A percentile compares a stretch with the other conserved stretches of the same genome.
phyloP scores from a whole-genome alignment of 2,797 vertebrate species.

The Siniperca scherzeri region DNA sequence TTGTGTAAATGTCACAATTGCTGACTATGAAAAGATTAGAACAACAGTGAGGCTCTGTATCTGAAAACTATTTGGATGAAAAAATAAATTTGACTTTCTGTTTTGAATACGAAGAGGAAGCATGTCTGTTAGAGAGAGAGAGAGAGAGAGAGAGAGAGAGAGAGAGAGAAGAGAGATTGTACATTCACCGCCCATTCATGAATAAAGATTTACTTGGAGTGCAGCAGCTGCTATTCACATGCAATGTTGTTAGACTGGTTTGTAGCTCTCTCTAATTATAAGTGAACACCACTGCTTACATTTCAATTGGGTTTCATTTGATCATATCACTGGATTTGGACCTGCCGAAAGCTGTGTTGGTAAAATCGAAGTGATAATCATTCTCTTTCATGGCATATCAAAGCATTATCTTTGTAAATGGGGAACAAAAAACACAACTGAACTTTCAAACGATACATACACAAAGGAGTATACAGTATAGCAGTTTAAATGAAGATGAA shows the following conservation, averaged over 20 bases:
- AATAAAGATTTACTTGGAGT: constrained; percentile 74
- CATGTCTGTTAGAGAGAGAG: background rate
- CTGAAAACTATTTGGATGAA: constrained; percentile 43
- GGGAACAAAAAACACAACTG: constrained; percentile 11
- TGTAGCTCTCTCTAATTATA: constrained; percentile 69
- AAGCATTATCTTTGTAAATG: constrained; percentile 14
- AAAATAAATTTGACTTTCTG: constrained; percentile 31
- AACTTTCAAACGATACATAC: background rate
- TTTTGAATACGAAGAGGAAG: constrained; percentile 30
- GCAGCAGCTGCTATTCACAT: constrained; percentile 75
- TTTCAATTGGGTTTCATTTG: constrained; percentile 54
- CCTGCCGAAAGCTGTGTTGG: background rate
- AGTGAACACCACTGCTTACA: constrained; percentile 58
- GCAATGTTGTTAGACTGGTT: constrained; percentile 68
- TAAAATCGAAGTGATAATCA: constrained; percentile 16
- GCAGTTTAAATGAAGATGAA: background rate
- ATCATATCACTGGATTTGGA: constrained; percentile 45
- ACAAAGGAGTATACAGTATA: background rate
- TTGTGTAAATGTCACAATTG: constrained; percentile 70
- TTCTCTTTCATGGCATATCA: constrained; percentile 36
- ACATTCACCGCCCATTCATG: constrained; percentile 59
- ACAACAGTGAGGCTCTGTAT: constrained; percentile 15
- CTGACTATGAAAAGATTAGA: constrained; percentile 51
- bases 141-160: constrained; percentile 24
- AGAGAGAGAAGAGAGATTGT: constrained; percentile 26